Evolutionary conservation across 2,797 vertebrate species (phyloP).

Genomic region (Loriculus beryllinus): DNA sequence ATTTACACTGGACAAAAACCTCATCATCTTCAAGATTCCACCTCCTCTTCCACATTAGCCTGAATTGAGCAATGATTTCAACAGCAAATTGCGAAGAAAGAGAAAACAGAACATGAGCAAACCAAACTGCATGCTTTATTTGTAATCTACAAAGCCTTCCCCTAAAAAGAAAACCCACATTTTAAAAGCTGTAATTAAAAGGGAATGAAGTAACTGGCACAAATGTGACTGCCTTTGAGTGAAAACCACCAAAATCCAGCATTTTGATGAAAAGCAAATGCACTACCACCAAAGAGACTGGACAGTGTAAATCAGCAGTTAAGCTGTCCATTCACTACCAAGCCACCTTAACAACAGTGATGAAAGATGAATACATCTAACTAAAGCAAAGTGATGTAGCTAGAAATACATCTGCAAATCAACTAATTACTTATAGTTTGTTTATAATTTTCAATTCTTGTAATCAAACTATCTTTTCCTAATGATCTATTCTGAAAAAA

Average conservation of each 20-base stretch:
- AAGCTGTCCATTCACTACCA: background rate
- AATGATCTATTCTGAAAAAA: background rate
- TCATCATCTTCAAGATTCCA: background rate
- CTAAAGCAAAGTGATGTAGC: background rate
- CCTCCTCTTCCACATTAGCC: background rate
- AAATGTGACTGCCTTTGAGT: background rate
- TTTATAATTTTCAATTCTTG: background rate
- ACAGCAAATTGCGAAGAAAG: background rate
- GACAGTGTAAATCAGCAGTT: background rate
- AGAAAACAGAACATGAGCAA: background rate
- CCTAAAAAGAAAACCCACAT: background rate
- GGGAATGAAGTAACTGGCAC: background rate
- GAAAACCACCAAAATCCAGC: background rate
- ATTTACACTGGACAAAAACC: background rate
- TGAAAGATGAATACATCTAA: background rate
- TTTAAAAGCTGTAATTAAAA: background rate
- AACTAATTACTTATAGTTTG: background rate
- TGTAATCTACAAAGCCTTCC: background rate
- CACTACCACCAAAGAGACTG: background rate
- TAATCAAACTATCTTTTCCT: background rate
- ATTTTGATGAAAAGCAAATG: background rate
- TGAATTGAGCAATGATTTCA: background rate
- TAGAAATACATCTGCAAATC: background rate
- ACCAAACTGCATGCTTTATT: background rate
- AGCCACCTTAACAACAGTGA: background rate